These are phyloP conservation scores for Andinoacara biseriatus DNA, from an alignment of 2,113 vertebrate species.

Conservation along the genomic window DNA sequence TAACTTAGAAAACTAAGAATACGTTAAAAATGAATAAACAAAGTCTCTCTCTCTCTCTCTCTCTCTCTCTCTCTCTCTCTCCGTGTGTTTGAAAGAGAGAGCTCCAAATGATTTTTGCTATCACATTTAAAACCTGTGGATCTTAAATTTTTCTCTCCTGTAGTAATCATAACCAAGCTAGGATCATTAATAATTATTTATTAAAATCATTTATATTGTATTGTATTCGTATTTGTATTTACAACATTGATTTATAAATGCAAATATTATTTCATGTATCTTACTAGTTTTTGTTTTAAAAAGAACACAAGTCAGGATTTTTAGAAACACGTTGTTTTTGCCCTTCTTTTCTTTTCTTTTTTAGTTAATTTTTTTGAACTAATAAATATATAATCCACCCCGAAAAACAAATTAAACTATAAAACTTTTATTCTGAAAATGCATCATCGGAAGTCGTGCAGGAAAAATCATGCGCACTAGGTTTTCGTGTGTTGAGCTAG, in stretches of 20 bases:
- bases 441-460: neutral
- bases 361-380: neutral
- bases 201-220: neutral
- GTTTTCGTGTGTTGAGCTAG: neutral
- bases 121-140: neutral
- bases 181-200: too few species aligned
- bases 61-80: too few species aligned
- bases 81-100: fast-evolving
- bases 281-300: fast-evolving
- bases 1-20: too few species aligned
- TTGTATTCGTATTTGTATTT: neutral
- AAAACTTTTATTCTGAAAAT: neutral
- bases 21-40: too few species aligned
- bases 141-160: fast-evolving
- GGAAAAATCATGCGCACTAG: neutral
- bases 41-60: too few species aligned
- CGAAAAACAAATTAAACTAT: neutral
- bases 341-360: too few species aligned
- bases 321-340: neutral
- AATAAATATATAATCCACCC: fast-evolving
- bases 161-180: too few species aligned
- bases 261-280: neutral
- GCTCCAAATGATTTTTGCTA: neutral
- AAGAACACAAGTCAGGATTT: fast-evolving
- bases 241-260: neutral